A percentile compares a stretch with the other conserved stretches of the same genome.
Evolutionary conservation across 1,140 invertebrate species (phyloP).

Genomic region (Pentalonia nigronervosa): DNA sequence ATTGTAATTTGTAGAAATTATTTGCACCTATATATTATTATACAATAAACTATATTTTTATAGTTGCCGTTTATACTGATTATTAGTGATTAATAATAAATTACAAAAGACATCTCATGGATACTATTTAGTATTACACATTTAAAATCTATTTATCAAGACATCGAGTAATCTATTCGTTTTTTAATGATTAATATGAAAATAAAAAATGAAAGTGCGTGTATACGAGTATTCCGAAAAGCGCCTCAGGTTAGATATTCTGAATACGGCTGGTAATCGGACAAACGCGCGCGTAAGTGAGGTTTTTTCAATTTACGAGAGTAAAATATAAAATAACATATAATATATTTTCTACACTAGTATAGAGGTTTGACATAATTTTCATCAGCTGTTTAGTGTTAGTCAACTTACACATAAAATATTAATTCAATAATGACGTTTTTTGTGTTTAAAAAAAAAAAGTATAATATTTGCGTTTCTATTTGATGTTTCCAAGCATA

Average conservation of each 20-base stretch:
- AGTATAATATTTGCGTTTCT: not conserved
- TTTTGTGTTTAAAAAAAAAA: not conserved
- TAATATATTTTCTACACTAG: not conserved
- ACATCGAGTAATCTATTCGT: not conserved
- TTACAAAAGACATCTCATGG: not conserved
- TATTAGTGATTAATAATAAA: not conserved
- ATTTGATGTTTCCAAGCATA: not conserved
- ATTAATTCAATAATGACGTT: not conserved
- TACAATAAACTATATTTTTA: not conserved
- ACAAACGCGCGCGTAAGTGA: not conserved
- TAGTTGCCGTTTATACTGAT: not conserved
- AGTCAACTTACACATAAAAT: not conserved
- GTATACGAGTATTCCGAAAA: not conserved
- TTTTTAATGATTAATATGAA: constrained; percentile 7
- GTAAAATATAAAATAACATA: not conserved
- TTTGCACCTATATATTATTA: not conserved
- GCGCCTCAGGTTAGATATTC: not conserved
- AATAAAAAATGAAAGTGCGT: constrained; percentile 18
- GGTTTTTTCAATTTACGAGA: not conserved
- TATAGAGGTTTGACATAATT: constrained; percentile 1
- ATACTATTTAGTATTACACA: not conserved
- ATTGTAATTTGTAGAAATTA: no score
- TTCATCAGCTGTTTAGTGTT: not conserved
- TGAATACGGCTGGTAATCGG: not conserved
- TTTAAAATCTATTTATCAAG: not conserved